Evolutionary conservation across 2,888 invertebrate species (phyloP).

Genomic region (Esperia sulphurella): DNA sequence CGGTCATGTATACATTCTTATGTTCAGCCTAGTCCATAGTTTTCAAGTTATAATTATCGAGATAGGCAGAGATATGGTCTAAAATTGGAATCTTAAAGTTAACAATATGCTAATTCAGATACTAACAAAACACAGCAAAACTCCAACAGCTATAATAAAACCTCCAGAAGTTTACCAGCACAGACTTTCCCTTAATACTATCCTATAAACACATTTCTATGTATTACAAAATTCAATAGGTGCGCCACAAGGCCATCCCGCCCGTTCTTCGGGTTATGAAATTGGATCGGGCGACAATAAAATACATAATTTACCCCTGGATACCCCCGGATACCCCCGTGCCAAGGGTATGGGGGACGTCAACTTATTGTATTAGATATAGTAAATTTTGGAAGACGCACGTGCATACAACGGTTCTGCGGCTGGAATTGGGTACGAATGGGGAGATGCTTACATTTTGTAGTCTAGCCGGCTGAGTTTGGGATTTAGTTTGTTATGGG

Average conservation of each 20-base stretch:
- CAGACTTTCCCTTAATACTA: background rate
- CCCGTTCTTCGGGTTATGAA: constrained; percentile 60
- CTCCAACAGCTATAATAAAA: background rate
- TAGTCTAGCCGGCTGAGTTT: background rate
- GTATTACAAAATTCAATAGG: constrained; percentile 63
- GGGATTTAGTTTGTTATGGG: background rate
- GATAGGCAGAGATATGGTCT: too few relatives aligned
- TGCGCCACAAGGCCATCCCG: constrained; percentile 40
- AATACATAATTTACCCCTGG: constrained; percentile 63
- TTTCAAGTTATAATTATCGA: too few relatives aligned
- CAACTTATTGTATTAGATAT: constrained; percentile 66
- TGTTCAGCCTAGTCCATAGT: too few relatives aligned
- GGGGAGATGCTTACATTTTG: background rate
- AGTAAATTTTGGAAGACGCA: constrained; percentile 63
- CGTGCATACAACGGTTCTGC: constrained; percentile 50
- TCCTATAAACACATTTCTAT: constrained; percentile 50
- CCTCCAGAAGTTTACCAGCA: background rate
- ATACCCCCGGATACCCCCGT: constrained; percentile 30
- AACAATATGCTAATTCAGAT: too few relatives aligned
- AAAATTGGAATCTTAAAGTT: too few relatives aligned
- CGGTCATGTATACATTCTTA: too few relatives aligned
- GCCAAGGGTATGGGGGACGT: constrained; percentile 23
- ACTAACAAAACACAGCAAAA: too few relatives aligned
- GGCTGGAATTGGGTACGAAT: constrained; percentile 1
- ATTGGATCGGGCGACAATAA: constrained; percentile 64